phyloP scores from a whole-genome alignment of 2,888 invertebrate genomes.

The Vesta saturnalis region DNA sequence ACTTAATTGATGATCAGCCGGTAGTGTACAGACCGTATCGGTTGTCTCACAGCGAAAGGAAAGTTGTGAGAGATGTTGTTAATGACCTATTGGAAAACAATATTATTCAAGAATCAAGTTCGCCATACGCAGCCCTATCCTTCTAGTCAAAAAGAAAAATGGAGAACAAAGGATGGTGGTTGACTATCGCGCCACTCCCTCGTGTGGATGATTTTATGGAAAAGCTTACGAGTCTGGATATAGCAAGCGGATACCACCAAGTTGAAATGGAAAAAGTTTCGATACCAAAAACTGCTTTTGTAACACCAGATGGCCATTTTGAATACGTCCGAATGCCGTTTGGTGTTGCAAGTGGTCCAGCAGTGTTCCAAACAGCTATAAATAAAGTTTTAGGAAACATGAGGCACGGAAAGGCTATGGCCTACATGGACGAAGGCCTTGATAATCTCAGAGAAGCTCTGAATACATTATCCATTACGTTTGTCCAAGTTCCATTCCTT shows the following conservation, averaged over 20 bases:
- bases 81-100: conserved; percentile 36
- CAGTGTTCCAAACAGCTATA: neutral
- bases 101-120: conserved; percentile 36
- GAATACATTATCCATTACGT: neutral
- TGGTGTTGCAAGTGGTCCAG: too few species aligned
- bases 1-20: conserved; percentile 38
- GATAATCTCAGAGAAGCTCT: neutral
- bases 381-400: neutral
- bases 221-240: too few species aligned
- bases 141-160: neutral
- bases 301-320: too few species aligned
- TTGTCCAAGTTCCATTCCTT: neutral
- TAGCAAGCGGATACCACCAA: too few species aligned
- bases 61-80: conserved; percentile 41
- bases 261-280: too few species aligned
- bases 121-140: neutral
- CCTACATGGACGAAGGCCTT: neutral
- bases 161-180: neutral
- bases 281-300: too few species aligned
- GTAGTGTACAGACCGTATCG: conserved; percentile 48
- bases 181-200: too few species aligned
- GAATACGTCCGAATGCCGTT: too few species aligned
- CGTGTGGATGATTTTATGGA: neutral
- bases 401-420: neutral
- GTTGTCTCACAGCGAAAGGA: conserved; percentile 41